Conservation (phyloP, 2,888 invertebrate species). For the Oxyteleia sp. region DNA sequence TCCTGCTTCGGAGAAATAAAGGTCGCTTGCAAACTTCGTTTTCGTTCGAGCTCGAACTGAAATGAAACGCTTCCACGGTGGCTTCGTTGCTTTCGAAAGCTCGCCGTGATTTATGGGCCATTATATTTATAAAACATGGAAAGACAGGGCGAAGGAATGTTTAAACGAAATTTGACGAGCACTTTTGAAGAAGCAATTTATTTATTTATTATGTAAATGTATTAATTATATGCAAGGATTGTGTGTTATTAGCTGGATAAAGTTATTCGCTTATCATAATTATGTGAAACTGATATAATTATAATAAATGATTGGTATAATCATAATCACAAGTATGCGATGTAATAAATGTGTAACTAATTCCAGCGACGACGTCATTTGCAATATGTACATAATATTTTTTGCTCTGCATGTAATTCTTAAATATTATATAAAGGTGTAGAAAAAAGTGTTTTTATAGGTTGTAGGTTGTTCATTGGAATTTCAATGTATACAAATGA, state of each 20-base stretch:
- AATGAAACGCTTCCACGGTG: conserved; percentile 19
- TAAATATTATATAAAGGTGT: no score
- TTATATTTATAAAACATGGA: neutral
- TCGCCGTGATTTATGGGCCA: neutral
- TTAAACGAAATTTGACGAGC: no score
- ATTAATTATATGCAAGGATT: neutral
- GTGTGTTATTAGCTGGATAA: conserved; percentile 27
- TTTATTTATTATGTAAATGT: conserved; percentile 14
- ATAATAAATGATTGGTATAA: conserved; percentile 18
- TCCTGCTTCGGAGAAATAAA: conserved; percentile 82
- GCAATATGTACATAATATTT: no score
- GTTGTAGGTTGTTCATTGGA: no score
- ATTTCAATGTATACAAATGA: no score
- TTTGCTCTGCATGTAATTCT: no score
- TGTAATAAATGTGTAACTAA: conserved; percentile 11
- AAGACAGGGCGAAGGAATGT: no score
- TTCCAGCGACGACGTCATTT: neutral
- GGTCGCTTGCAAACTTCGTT: conserved; percentile 54
- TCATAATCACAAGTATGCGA: conserved; percentile 4
- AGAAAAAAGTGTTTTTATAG: no score
- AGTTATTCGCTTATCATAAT: neutral
- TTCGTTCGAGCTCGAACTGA: conserved; percentile 32
- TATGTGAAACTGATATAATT: conserved; percentile 19
- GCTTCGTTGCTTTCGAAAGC: neutral
- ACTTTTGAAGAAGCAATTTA: neutral